A percentile compares a stretch with the other conserved stretches of the same genome.
phyloP scores from a whole-genome alignment of 2,797 vertebrate genomes.

The Scyliorhinus canicula region DNA sequence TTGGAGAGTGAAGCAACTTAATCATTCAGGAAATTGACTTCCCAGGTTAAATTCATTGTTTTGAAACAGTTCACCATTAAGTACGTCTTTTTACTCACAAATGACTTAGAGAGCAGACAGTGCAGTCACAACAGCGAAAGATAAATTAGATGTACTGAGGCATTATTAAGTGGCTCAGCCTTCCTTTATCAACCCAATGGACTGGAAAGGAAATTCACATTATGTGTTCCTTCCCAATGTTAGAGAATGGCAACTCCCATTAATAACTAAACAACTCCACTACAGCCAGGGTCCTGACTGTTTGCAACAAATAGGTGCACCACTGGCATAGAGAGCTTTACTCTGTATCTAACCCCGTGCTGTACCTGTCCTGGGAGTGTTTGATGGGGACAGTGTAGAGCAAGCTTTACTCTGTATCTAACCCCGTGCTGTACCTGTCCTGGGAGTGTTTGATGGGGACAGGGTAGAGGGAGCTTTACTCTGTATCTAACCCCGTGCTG shows the following conservation, averaged over 20 bases:
- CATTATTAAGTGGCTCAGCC: slow-evolving; percentile 20
- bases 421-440: not conserved
- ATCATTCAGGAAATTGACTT: slow-evolving; percentile 31
- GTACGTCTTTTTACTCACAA: slow-evolving; percentile 31
- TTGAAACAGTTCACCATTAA: slow-evolving; percentile 33
- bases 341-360: not conserved
- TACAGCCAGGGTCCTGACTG: not conserved
- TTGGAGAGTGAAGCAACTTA: slow-evolving; percentile 49
- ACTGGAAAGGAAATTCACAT: slow-evolving; percentile 11
- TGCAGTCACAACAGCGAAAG: slow-evolving; percentile 31
- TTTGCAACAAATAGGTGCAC: not conserved
- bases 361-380: not conserved
- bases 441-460: not conserved
- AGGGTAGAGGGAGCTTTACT: no score
- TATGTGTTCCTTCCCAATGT: not conserved
- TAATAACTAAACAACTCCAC: not conserved
- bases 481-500: not conserved
- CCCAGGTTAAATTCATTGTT: slow-evolving; percentile 37
- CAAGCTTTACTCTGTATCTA: not conserved
- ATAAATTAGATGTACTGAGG: slow-evolving; percentile 14
- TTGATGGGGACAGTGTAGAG: not conserved
- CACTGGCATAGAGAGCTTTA: not conserved
- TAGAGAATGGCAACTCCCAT: not conserved
- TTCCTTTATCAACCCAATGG: not conserved
- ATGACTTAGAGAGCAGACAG: slow-evolving; percentile 27